Conservation (phyloP, 64 coral and sea anemone genomes). For the Acropora yongei region DNA sequence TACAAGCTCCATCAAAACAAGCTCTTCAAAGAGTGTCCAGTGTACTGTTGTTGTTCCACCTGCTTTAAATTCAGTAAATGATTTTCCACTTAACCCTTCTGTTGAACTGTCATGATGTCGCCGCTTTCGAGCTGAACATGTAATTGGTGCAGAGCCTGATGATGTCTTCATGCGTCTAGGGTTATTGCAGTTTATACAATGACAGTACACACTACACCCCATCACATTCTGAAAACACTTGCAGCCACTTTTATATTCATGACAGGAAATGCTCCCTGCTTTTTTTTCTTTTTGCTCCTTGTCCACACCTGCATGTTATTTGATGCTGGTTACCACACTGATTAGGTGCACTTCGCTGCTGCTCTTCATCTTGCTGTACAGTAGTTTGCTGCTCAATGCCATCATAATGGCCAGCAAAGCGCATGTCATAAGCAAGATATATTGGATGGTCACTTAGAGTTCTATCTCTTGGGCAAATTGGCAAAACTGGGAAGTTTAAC, state of each 20-base stretch:
- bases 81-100: constrained; percentile 41
- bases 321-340: constrained; percentile 9
- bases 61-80: constrained; percentile 37
- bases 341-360: neutral
- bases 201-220: constrained; percentile 42
- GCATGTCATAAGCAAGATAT: neutral
- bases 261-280: constrained; percentile 34
- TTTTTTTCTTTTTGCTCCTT: constrained; percentile 55
- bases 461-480: neutral
- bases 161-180: constrained; percentile 17
- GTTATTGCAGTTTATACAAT: constrained; percentile 62
- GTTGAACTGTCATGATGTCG: constrained; percentile 44
- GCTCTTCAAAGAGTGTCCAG: constrained; percentile 60
- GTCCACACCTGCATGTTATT: constrained; percentile 55
- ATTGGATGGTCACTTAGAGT: constrained; percentile 16
- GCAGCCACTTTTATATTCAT: constrained; percentile 50
- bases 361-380: constrained; percentile 6
- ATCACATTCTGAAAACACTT: constrained; percentile 50
- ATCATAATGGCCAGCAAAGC: constrained; percentile 42
- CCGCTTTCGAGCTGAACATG: constrained; percentile 36
- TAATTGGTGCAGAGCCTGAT: constrained; percentile 6
- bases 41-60: constrained; percentile 52
- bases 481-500: neutral
- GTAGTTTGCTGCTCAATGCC: neutral
- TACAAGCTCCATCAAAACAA: constrained; percentile 58